Conservation (phyloP, 2,797 vertebrate genomes). For the Chelmon rostratus region DNA sequence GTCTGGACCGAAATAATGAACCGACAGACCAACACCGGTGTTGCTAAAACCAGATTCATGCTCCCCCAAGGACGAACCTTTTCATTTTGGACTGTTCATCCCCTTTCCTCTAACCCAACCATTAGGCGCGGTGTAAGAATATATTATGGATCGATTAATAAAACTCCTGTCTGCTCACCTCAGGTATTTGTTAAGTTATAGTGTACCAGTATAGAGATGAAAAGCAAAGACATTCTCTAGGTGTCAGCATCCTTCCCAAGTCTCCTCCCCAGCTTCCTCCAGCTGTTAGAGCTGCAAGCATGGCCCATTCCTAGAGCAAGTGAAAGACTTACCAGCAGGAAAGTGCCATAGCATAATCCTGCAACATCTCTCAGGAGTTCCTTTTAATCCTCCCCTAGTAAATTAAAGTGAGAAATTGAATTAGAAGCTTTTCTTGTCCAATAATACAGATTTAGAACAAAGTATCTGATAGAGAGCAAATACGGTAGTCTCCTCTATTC, state of each 20-base stretch:
- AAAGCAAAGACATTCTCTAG: background rate
- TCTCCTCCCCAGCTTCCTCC: conserved; percentile 7
- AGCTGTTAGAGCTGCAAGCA: conserved; percentile 37
- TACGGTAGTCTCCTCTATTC: conserved; percentile 67
- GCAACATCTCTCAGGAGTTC: conserved; percentile 72
- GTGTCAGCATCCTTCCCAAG: background rate
- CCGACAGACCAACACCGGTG: background rate
- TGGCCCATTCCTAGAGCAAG: conserved; percentile 34
- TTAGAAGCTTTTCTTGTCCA: conserved; percentile 81
- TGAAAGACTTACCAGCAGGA: conserved; percentile 54
- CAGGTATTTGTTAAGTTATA: background rate
- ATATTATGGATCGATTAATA: background rate
- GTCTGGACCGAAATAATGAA: background rate
- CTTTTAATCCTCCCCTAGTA: conserved; percentile 76
- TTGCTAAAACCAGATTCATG: conserved; percentile 3
- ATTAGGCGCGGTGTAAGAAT: background rate
- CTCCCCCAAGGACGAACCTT: background rate
- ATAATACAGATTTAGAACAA: conserved; percentile 80
- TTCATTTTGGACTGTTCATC: background rate
- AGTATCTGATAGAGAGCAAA: conserved; percentile 79
- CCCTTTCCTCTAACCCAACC: background rate
- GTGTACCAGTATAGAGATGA: background rate
- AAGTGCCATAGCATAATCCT: conserved; percentile 73
- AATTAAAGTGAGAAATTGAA: conserved; percentile 83
- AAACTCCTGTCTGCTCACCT: background rate